A percentile compares a stretch with the other conserved stretches of the same genome.
phyloP scores from a whole-genome alignment of 2,797 vertebrate genomes.

The Gobio occitaniae region DNA sequence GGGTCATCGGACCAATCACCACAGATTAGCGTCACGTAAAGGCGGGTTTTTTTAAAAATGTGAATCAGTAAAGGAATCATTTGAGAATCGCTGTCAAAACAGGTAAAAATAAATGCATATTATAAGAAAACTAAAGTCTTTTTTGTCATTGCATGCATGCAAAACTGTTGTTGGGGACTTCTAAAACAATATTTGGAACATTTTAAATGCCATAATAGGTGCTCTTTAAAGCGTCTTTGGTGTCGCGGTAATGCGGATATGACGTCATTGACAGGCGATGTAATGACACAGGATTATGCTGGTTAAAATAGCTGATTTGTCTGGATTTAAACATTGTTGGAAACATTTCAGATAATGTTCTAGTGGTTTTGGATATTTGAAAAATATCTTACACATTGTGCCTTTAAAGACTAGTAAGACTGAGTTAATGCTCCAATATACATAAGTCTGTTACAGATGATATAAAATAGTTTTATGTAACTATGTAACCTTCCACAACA shows the following conservation, averaged over 20 bases:
- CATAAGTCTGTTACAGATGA: not conserved
- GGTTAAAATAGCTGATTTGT: not conserved
- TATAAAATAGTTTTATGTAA: not conserved
- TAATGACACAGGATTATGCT: not conserved
- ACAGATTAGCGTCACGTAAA: no score
- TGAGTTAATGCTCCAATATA: not conserved
- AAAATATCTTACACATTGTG: not conserved
- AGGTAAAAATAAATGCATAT: no score
- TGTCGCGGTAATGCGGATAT: not conserved
- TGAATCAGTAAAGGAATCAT: no score
- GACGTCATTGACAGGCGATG: not conserved
- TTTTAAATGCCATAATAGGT: no score
- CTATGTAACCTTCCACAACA: not conserved
- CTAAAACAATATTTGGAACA: no score
- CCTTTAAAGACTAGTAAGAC: not conserved
- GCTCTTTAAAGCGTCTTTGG: not conserved
- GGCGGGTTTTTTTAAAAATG: no score
- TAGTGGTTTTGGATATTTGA: not conserved
- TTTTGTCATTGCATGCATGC: no score
- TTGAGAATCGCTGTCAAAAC: no score
- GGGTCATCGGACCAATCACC: no score
- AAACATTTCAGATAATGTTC: not conserved
- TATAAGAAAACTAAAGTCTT: no score
- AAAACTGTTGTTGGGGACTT: no score
- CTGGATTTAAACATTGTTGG: not conserved